Conservation (phyloP, 1,140 invertebrate genomes). For the Euwallacea fornicatus region DNA sequence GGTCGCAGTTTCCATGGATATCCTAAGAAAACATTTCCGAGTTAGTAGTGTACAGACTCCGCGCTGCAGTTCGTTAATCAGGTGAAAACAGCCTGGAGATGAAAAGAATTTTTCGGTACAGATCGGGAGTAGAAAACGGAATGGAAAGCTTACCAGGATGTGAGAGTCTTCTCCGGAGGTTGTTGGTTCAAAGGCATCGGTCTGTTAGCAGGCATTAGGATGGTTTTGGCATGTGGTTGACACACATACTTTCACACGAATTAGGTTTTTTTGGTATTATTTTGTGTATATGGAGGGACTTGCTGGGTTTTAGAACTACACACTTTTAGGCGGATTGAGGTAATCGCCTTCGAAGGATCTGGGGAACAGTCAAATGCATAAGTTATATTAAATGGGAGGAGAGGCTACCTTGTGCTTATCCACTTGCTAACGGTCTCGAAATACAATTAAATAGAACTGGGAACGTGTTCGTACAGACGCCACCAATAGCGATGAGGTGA, state of each 20-base stretch:
- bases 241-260: slow-evolving; percentile 48
- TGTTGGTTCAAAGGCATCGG: slow-evolving; percentile 45
- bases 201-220: slow-evolving; percentile 50
- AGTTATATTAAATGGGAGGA: not conserved
- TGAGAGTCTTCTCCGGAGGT: slow-evolving; percentile 45
- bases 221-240: slow-evolving; percentile 29
- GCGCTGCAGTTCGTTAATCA: too few species aligned
- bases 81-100: too few species aligned
- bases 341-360: slow-evolving; percentile 10
- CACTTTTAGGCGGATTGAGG: not conserved
- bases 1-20: slow-evolving; percentile 89
- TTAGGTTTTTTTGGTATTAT: slow-evolving; percentile 8
- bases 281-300: not conserved
- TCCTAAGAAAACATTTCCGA: slow-evolving; percentile 63
- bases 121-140: slow-evolving; percentile 40
- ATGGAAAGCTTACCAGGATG: slow-evolving; percentile 52
- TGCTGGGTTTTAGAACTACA: slow-evolving; percentile 13
- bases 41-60: too few species aligned
- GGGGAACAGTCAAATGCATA: slow-evolving; percentile 2
- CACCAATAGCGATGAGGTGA: too few species aligned
- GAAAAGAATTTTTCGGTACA: not conserved
- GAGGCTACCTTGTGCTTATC: not conserved
- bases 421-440: not conserved
- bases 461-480: too few species aligned
- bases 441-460: too few species aligned